Evolutionary conservation across 2,797 vertebrate species (phyloP).

Genomic region (Xyrichtys novacula): DNA sequence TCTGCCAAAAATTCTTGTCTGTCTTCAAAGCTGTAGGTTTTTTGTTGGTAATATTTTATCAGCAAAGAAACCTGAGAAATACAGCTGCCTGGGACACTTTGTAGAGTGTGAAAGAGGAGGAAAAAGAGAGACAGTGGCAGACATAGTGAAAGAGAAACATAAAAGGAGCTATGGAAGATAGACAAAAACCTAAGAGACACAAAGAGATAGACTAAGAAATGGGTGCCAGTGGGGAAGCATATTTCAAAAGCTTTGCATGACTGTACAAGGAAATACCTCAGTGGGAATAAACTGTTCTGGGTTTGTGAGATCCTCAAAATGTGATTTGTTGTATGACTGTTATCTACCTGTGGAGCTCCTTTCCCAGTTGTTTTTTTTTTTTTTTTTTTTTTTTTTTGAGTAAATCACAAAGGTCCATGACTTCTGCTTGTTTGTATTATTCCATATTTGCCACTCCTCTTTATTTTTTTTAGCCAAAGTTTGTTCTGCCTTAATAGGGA

Average conservation of each 20-base stretch:
- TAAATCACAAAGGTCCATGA: neutral
- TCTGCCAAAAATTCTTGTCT: neutral
- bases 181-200: slow-evolving; percentile 10
- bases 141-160: slow-evolving; percentile 31
- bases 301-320: slow-evolving; percentile 17
- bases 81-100: slow-evolving; percentile 28
- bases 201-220: neutral
- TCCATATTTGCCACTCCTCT: slow-evolving; percentile 18
- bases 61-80: slow-evolving; percentile 37
- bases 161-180: slow-evolving; percentile 35
- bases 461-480: slow-evolving; percentile 28
- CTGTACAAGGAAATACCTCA: slow-evolving; percentile 31
- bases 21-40: slow-evolving; percentile 27
- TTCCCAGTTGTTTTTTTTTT: too few species aligned
- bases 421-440: slow-evolving; percentile 24
- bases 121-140: slow-evolving; percentile 15
- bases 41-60: slow-evolving; percentile 40
- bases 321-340: slow-evolving; percentile 17
- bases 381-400: slow-evolving; percentile 21
- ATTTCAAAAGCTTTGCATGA: slow-evolving; percentile 40
- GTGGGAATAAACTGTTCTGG: slow-evolving; percentile 21
- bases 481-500: slow-evolving; percentile 23
- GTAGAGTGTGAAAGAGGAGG: slow-evolving; percentile 22
- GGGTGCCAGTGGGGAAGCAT: slow-evolving; percentile 14
- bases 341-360: slow-evolving; percentile 19